Base-by-base conservation (phyloP, 2,888 invertebrate genomes). In the Formica aserva region DNA sequence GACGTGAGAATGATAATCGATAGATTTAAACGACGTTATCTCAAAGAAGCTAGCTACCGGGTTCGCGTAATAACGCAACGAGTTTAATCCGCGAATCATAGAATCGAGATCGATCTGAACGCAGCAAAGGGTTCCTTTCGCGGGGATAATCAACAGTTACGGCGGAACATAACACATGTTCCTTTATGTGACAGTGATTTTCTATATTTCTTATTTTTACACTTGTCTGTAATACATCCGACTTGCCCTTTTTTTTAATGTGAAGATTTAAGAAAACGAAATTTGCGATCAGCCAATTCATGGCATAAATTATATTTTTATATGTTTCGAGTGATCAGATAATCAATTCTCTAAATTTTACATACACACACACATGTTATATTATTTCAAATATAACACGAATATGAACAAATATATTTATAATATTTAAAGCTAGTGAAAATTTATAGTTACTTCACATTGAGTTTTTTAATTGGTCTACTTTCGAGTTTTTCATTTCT, bases 161-260 rank as follows among this genome's bases (percentile, higher is more conserved):
- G 67, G 66, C 71, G 69, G 83, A 77, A 81, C 67, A 75, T 72
- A 83, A 55, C 48, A 52, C 71, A 52, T 80, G 22, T 29, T 48
- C 18, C 18, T 26, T 62, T 18, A 22, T 32, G 26, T 62, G 60
- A 80, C 55, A 55, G 71, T 71, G 66, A 78, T 67, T 80, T 72
- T 69, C 38, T 32, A 65, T 22, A 48, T 69, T 77, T 48, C 35
- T 72, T 66, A 74, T 41, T 72, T 74, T 74, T 32, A 8, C n/a
- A 63, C 41, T 60, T 26, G 18, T 4, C 57, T 35, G 69, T 69
- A 60, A 69, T 78, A 69, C 45, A 69, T 78, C 18, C 32, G 22
- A 57, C 32, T 66, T n/a, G 66, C 29, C 11, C 1, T 26, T 26
- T 35, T 52, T 52, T 11, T 26, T 15, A n/a, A n/a, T 8, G 5